Evolutionary conservation across 1,140 invertebrate genomes (phyloP).

Genomic region (Macrobrachium nipponense): DNA sequence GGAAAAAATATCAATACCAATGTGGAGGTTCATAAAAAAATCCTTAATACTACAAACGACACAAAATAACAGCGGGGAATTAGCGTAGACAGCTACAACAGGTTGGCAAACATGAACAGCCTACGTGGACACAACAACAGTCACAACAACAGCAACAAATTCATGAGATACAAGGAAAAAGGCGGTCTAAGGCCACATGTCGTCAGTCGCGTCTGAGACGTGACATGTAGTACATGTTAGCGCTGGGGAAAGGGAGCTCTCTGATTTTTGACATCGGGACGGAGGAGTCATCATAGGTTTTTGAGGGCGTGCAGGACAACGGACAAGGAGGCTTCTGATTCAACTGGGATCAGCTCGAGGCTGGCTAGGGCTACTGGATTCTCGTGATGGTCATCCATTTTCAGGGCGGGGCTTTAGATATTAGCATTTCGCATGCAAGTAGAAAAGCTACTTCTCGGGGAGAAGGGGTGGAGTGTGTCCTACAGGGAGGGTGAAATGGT

Average conservation of each 20-base stretch:
- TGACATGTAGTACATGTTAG: not conserved
- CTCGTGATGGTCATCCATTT: too few relatives aligned
- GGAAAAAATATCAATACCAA: not conserved
- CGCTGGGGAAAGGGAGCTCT: not conserved
- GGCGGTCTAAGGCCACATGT: not conserved
- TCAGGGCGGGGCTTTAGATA: too few relatives aligned
- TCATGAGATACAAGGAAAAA: too few relatives aligned
- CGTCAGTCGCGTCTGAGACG: not conserved
- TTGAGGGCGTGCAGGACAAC: not conserved
- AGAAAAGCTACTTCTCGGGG: not conserved
- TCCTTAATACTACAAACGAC: conserved; percentile 47
- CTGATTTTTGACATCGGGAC: not conserved
- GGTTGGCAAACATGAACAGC: conserved; percentile 20
- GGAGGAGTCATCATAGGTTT: not conserved
- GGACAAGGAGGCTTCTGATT: not conserved
- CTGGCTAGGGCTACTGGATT: too few relatives aligned
- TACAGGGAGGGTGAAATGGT: not conserved
- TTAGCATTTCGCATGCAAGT: too few relatives aligned
- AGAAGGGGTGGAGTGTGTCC: not conserved
- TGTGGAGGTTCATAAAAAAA: conserved; percentile 34
- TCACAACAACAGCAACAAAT: not conserved
- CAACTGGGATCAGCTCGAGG: too few relatives aligned
- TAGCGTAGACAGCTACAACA: conserved; percentile 20
- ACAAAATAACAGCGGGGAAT: conserved; percentile 12
- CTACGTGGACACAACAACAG: conserved; percentile 3